Evolutionary conservation across 2,113 vertebrate species (phyloP).

Genomic region (Microcebus lehilahytsara): DNA sequence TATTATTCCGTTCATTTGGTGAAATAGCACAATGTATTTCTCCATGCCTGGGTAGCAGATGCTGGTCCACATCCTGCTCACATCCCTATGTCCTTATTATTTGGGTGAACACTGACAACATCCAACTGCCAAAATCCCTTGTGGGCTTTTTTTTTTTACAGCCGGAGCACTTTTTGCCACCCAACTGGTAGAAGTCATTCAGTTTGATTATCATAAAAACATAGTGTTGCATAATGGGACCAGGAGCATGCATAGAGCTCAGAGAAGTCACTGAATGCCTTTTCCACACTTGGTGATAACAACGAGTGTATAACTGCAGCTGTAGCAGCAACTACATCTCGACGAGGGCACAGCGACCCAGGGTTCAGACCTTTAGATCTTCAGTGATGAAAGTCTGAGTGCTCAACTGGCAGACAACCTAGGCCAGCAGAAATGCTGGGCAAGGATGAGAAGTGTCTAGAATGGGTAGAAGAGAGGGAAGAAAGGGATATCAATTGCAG

Average conservation of each 20-base stretch:
- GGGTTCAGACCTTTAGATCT: not conserved
- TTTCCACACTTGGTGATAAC: not conserved
- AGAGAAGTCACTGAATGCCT: not conserved
- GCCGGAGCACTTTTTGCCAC: not conserved
- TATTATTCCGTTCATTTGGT: not conserved
- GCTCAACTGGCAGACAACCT: fast-evolving
- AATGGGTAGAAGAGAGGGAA: not conserved
- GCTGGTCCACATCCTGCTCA: not conserved
- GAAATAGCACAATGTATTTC: not conserved
- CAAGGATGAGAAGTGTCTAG: no score
- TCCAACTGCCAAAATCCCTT: not conserved
- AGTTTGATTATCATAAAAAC: not conserved
- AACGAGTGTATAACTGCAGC: no score
- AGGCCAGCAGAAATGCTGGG: not conserved
- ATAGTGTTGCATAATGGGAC: not conserved
- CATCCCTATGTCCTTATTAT: not conserved
- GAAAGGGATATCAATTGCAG: not conserved
- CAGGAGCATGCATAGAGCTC: not conserved
- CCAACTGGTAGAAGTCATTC: not conserved
- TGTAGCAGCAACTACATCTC: fast-evolving
- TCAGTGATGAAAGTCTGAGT: not conserved
- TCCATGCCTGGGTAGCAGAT: not conserved
- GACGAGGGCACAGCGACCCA: not conserved
- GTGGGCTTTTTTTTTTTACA: not conserved
- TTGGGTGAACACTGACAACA: not conserved